Evolutionary conservation across 2,797 vertebrate genomes (phyloP).

Genomic region (Eulemur mongoz): DNA sequence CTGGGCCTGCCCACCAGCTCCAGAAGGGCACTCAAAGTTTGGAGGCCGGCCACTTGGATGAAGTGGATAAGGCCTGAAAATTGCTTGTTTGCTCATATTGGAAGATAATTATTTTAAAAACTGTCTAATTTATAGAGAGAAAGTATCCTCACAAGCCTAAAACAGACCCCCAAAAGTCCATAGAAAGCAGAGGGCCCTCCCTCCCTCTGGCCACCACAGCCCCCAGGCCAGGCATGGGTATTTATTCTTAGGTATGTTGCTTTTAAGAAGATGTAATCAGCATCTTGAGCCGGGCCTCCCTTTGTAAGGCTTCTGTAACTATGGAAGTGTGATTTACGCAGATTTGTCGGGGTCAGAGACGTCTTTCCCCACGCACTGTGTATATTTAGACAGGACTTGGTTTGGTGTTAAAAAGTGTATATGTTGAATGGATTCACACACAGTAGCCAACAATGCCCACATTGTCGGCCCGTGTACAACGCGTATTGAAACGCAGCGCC

Average conservation of each 20-base stretch:
- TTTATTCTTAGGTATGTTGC: constrained; percentile 86
- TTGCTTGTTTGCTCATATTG: not conserved
- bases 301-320: constrained; percentile 91
- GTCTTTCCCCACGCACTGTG: constrained; percentile 90
- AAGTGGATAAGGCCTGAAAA: constrained; percentile 28
- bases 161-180: not conserved
- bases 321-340: constrained; percentile 95
- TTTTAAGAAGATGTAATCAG: constrained; percentile 88
- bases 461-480: constrained; percentile 94
- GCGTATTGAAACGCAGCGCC: constrained; percentile 91
- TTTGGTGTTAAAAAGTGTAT: constrained; percentile 96
- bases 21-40: constrained; percentile 35
- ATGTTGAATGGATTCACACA: constrained; percentile 93
- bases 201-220: not conserved
- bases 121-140: not conserved
- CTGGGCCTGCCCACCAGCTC: not conserved
- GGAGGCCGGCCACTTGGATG: not conserved
- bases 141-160: not conserved
- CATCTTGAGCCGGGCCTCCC: constrained; percentile 87
- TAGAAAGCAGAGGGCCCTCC: not conserved
- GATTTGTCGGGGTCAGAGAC: constrained; percentile 93
- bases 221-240: constrained; percentile 57
- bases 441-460: constrained; percentile 93
- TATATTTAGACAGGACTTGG: constrained; percentile 95
- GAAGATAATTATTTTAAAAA: not conserved